These are phyloP conservation scores for Euborellia annulipes DNA, from an alignment of 1,140 invertebrate genomes.

Conservation along the genomic window DNA sequence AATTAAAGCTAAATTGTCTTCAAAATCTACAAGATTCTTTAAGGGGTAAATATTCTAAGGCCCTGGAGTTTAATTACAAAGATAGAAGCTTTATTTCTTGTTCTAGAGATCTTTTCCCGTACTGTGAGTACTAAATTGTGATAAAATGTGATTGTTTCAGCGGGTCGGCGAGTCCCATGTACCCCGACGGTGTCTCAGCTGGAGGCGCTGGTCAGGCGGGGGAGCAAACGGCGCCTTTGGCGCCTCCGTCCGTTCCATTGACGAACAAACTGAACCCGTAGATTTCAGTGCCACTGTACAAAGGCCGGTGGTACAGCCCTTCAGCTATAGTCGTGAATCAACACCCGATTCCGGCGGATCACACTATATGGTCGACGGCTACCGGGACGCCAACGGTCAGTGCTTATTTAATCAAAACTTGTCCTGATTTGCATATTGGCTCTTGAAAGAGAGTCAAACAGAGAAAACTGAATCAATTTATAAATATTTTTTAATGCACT, in stretches of 20 bases:
- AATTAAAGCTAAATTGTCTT: too few species aligned
- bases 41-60: too few species aligned
- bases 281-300: slow-evolving; percentile 32
- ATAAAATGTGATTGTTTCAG: slow-evolving; percentile 25
- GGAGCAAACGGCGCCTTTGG: slow-evolving; percentile 29
- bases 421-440: too few species aligned
- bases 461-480: too few species aligned
- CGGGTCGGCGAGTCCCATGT: slow-evolving; percentile 43
- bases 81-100: too few species aligned
- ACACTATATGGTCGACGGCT: slow-evolving; percentile 62
- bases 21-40: too few species aligned
- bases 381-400: slow-evolving; percentile 64
- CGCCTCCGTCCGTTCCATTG: slow-evolving; percentile 30
- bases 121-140: too few species aligned
- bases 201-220: slow-evolving; percentile 29
- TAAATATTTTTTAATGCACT: too few species aligned
- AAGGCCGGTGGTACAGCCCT: slow-evolving; percentile 12
- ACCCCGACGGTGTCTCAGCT: slow-evolving; percentile 19
- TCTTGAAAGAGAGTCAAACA: too few species aligned
- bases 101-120: too few species aligned
- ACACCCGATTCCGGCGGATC: slow-evolving; percentile 67
- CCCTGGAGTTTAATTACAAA: too few species aligned
- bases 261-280: slow-evolving; percentile 50
- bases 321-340: slow-evolving; percentile 61
- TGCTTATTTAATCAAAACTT: slow-evolving; percentile 17